Percentiles rank a stretch among this genome's conserved stretches.
phyloP scores from a whole-genome alignment of 2,888 invertebrate species.

The Drosophila antonietae region DNA sequence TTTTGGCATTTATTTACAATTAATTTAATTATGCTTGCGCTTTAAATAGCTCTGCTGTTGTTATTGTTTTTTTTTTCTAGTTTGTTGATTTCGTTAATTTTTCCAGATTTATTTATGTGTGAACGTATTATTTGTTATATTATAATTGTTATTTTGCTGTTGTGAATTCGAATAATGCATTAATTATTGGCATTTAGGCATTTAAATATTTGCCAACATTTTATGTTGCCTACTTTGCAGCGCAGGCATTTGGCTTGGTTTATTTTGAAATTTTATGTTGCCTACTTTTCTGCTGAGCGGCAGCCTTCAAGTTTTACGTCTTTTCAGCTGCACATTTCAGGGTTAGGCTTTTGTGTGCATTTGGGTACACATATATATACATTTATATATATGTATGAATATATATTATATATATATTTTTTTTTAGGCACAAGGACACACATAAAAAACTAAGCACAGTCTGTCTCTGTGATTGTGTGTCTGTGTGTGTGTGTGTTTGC shows the following conservation, averaged over 20 bases:
- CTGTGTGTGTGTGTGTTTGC: constrained; percentile 3
- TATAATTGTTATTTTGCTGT: constrained; percentile 22
- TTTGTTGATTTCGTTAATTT: constrained; percentile 24
- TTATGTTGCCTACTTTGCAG: constrained; percentile 26
- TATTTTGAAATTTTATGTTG: constrained; percentile 19
- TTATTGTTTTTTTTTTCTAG: constrained; percentile 9
- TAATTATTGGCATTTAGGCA: constrained; percentile 18
- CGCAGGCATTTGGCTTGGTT: not conserved
- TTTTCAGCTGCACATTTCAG: constrained; percentile 43
- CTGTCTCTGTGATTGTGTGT: constrained; percentile 24
- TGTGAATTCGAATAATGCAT: constrained; percentile 30
- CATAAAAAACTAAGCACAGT: constrained; percentile 23
- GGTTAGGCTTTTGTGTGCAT: constrained; percentile 58
- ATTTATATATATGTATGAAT: constrained; percentile 4
- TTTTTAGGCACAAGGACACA: constrained; percentile 58
- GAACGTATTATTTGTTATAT: not conserved
- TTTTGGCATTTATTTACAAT: constrained; percentile 49
- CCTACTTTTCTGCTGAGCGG: constrained; percentile 35
- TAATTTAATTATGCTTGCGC: constrained; percentile 53
- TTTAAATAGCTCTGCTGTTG: constrained; percentile 31
- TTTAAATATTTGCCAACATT: constrained; percentile 13
- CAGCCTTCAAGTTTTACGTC: constrained; percentile 43
- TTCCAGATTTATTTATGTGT: constrained; percentile 7
- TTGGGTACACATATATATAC: constrained; percentile 21
- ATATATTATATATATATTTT: constrained; percentile 19